Percentiles rank a stretch among this genome's conserved stretches.
These are phyloP conservation scores for Dryas iulia DNA, from an alignment of 1,140 invertebrate genomes.

Conservation along the genomic window DNA sequence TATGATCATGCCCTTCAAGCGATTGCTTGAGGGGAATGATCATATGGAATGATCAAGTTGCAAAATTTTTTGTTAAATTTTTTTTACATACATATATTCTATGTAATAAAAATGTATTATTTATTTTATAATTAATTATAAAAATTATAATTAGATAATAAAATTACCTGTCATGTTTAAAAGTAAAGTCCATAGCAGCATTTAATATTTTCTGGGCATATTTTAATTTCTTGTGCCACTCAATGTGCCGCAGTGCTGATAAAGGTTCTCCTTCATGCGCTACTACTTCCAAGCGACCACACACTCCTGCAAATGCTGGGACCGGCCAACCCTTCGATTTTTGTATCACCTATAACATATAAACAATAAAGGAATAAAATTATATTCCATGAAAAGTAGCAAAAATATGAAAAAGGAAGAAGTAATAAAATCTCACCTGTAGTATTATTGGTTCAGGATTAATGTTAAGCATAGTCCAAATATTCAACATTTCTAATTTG, in stretches of 20 bases:
- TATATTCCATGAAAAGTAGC: no score
- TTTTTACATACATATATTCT: no score
- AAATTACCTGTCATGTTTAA: constrained; percentile 68
- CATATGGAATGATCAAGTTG: no score
- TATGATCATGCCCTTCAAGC: no score
- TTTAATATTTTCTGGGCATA: constrained; percentile 61
- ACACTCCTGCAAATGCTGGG: constrained; percentile 67
- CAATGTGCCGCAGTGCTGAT: constrained; percentile 46
- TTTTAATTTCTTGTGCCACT: constrained; percentile 58
- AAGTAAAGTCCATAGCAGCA: constrained; percentile 72
- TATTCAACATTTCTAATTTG: constrained; percentile 57
- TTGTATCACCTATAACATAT: constrained; percentile 47
- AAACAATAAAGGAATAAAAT: no score
- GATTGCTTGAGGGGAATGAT: no score
- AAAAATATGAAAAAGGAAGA: no score
- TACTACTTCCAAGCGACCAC: constrained; percentile 66
- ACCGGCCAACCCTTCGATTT: constrained; percentile 66
- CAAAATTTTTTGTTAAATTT: no score
- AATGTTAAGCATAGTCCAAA: constrained; percentile 70
- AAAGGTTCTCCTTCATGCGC: constrained; percentile 62
- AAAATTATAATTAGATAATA: constrained; percentile 6
- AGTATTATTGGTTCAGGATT: constrained; percentile 71
- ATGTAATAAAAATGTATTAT: no score
- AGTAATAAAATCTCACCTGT: constrained; percentile 46
- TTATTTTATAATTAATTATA: constrained; percentile 1